phyloP scores from a whole-genome alignment of 2,797 vertebrate species.

The Onychomys arenicola region DNA sequence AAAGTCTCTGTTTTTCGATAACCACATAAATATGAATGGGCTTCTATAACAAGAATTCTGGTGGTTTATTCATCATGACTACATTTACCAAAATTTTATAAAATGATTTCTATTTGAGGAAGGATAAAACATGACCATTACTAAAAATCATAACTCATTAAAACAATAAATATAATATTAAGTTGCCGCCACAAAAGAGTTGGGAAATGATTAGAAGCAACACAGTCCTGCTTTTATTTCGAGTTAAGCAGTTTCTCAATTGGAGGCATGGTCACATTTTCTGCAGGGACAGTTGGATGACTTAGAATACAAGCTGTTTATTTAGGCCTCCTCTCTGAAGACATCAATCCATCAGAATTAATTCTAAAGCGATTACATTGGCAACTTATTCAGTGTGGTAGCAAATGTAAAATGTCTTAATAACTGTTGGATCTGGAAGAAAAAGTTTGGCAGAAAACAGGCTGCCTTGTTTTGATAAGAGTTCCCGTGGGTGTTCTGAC shows the following conservation, averaged over 20 bases:
- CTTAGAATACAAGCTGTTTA: constrained; percentile 7
- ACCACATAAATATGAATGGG: background rate
- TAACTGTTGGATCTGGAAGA: background rate
- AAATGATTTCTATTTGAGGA: background rate
- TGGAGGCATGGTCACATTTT: constrained; percentile 58
- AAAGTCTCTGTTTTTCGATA: background rate
- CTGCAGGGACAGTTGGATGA: background rate
- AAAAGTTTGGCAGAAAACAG: background rate
- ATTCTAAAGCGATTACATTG: background rate
- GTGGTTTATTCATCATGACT: background rate
- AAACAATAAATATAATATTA: constrained; percentile 22
- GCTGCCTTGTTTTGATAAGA: background rate
- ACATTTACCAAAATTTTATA: background rate
- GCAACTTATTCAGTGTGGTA: background rate
- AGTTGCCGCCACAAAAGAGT: constrained; percentile 58
- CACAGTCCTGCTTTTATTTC: constrained; percentile 69
- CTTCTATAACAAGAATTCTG: constrained; percentile 29
- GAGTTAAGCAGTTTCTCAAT: constrained; percentile 51
- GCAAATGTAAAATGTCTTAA: background rate
- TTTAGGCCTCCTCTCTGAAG: background rate
- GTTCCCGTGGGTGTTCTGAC: background rate
- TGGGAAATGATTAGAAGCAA: constrained; percentile 76
- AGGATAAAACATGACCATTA: background rate
- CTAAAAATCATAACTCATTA: background rate
- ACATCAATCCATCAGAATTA: background rate